Conservation (phyloP, 2,113 vertebrate species). For the Otolemur garnettii region DNA sequence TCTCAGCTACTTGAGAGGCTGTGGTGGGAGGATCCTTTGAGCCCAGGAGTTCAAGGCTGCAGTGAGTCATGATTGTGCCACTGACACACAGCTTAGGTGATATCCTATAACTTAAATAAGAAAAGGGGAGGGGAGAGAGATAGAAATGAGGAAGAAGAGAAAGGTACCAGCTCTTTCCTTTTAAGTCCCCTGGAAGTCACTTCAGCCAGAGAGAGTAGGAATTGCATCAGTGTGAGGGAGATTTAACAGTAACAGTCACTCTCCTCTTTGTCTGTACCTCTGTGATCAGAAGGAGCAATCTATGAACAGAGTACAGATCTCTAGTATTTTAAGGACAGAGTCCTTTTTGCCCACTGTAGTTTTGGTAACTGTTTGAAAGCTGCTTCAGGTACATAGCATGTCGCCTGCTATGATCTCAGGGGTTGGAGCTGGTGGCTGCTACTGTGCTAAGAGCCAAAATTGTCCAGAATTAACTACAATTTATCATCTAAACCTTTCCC, state of each 20-base stretch:
- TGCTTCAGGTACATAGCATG: neutral
- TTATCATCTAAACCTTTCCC: neutral
- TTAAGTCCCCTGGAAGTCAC: neutral
- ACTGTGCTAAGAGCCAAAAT: neutral
- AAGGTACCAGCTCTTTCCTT: neutral
- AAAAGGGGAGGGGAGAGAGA: no score
- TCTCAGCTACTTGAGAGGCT: no score
- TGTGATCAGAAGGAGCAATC: neutral
- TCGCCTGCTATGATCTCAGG: neutral
- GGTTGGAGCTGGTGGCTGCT: neutral
- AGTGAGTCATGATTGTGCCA: no score
- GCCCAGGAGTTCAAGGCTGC: no score
- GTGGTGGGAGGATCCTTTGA: no score
- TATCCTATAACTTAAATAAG: no score
- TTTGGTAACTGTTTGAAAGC: neutral
- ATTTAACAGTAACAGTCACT: neutral
- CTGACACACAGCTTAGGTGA: no score
- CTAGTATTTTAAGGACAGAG: neutral
- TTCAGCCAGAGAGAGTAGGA: neutral
- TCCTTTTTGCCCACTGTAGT: neutral
- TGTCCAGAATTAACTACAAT: neutral
- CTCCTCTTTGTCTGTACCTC: neutral
- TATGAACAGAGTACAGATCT: neutral
- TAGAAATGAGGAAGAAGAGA: no score
- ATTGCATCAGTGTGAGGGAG: neutral